Conservation (phyloP, 2,888 invertebrate species). For the Apotomis betuletana region DNA sequence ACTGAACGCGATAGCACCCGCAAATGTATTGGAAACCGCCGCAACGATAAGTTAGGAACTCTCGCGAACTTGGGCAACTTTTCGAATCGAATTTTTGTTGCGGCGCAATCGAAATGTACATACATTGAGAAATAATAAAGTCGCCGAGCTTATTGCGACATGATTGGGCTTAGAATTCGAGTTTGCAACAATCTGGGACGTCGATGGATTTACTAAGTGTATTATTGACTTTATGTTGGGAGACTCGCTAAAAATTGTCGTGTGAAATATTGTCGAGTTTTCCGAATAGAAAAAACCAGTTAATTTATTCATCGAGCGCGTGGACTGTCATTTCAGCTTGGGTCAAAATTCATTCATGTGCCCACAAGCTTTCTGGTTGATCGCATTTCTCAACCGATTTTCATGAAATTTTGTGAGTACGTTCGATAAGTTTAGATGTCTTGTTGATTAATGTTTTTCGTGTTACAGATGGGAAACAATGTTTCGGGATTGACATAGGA, state of each 20-base stretch:
- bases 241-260: neutral
- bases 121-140: conserved; percentile 36
- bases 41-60: conserved; percentile 31
- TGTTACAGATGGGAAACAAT: too few relatives aligned
- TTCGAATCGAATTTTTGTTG: conserved; percentile 38
- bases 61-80: conserved; percentile 27
- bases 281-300: too few relatives aligned
- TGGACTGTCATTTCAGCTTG: neutral
- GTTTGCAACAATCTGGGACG: conserved; percentile 7
- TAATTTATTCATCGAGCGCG: too few relatives aligned
- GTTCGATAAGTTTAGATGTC: too few relatives aligned
- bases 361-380: too few relatives aligned
- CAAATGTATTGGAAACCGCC: neutral
- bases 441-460: too few relatives aligned
- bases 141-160: conserved; percentile 27
- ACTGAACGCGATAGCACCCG: neutral
- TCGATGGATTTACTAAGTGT: conserved; percentile 13
- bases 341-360: too few relatives aligned
- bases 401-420: too few relatives aligned
- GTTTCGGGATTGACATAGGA: too few relatives aligned
- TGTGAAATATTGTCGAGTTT: neutral
- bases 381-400: too few relatives aligned
- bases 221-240: conserved; percentile 11
- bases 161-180: conserved; percentile 30
- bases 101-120: conserved; percentile 34